Evolutionary conservation across 2,113 vertebrate species (phyloP).

Genomic region (Thinocorus orbignyianus): DNA sequence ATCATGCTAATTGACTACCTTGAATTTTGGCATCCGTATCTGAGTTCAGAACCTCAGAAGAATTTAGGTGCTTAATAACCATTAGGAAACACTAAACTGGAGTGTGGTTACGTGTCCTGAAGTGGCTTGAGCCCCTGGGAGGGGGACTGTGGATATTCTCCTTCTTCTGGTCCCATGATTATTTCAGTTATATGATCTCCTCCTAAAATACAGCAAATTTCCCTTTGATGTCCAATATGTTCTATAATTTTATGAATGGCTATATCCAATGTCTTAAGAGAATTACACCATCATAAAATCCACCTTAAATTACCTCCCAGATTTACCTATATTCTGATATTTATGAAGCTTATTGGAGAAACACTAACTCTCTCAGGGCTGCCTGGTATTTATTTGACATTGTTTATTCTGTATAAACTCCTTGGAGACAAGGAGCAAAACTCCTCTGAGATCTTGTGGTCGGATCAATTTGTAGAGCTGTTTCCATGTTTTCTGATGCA

Average conservation of each 20-base stretch:
- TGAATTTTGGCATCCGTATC: not conserved
- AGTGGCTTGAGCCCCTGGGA: not conserved
- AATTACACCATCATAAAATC: not conserved
- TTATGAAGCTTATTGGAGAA: not conserved
- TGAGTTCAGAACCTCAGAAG: not conserved
- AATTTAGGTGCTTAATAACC: not conserved
- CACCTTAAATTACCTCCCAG: not conserved
- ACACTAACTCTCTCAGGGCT: not conserved
- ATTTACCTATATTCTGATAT: not conserved
- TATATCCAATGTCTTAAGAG: not conserved
- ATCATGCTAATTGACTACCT: not conserved
- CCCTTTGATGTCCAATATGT: not conserved
- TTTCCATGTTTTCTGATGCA: constrained; percentile 76
- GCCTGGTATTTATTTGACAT: constrained; percentile 11
- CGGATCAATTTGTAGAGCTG: constrained; percentile 53
- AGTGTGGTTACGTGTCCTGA: not conserved
- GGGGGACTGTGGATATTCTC: not conserved
- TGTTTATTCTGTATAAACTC: constrained; percentile 72
- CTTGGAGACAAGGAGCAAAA: constrained; percentile 67
- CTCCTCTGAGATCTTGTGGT: constrained; percentile 46
- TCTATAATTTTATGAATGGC: not conserved
- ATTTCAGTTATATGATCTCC: not conserved
- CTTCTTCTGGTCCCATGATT: not conserved
- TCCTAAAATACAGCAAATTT: not conserved
- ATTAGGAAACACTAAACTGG: not conserved